A percentile compares a stretch with the other conserved stretches of the same genome.
Evolutionary conservation across 2,113 vertebrate species (phyloP).

Genomic region (Hippocampus zosterae): DNA sequence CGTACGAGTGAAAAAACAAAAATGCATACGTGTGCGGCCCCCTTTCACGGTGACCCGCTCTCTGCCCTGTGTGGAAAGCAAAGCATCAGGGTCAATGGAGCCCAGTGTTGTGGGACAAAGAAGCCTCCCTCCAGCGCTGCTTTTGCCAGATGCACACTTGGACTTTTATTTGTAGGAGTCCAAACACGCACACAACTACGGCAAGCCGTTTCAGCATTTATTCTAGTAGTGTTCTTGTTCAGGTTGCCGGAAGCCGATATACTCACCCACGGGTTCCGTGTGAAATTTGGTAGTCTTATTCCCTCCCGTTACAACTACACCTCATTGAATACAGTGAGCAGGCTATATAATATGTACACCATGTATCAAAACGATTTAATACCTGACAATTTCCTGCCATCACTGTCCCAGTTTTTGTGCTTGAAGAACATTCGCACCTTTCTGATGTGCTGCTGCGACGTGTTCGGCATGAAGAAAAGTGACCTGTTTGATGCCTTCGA

Average conservation of each 20-base stretch:
- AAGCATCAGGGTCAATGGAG: constrained; percentile 13
- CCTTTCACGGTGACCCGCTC: constrained; percentile 46
- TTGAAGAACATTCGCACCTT: constrained; percentile 96
- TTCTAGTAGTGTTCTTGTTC: no score
- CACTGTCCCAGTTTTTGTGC: constrained; percentile 82
- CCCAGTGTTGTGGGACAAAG: constrained; percentile 27
- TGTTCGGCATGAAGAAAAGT: constrained; percentile 89
- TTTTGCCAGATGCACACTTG: not conserved
- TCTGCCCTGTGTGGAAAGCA: constrained; percentile 21
- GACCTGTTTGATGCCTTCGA: constrained; percentile 95
- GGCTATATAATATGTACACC: no score
- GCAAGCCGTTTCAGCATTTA: not conserved
- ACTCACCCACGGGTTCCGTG: no score
- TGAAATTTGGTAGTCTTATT: no score
- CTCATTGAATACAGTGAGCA: no score
- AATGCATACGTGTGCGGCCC: constrained; percentile 41
- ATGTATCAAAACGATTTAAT: not conserved
- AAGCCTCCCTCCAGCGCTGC: constrained; percentile 11
- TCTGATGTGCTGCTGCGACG: constrained; percentile 81
- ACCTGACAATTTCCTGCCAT: not conserved
- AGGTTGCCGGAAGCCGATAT: no score
- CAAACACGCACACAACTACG: not conserved
- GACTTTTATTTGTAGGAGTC: not conserved
- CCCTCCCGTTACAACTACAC: no score
- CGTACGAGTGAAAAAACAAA: constrained; percentile 9